Conservation (phyloP, 2,888 invertebrate species). For the Caenorhabditis drosophilae region DNA sequence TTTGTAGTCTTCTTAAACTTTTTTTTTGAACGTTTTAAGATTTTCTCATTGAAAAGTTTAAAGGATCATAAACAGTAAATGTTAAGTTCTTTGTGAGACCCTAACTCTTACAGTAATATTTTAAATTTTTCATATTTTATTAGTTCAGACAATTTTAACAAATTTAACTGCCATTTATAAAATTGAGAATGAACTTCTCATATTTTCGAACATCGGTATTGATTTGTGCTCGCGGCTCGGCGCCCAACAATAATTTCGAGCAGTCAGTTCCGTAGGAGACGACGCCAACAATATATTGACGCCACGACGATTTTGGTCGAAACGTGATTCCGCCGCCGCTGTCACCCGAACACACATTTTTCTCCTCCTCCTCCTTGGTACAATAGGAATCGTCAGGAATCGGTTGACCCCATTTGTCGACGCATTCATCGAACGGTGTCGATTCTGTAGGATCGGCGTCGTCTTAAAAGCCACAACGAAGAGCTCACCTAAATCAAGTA, state of each 20-base stretch:
- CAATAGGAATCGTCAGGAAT: slow-evolving; percentile 26
- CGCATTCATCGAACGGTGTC: neutral
- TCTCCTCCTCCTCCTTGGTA: slow-evolving; percentile 24
- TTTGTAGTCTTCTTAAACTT: too few relatives aligned
- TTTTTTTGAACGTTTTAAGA: too few relatives aligned
- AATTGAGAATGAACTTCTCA: slow-evolving; percentile 21
- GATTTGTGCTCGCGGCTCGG: slow-evolving; percentile 17
- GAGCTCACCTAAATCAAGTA: slow-evolving; percentile 8
- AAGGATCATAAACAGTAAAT: too few relatives aligned
- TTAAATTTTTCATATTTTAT: too few relatives aligned
- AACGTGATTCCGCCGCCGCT: slow-evolving; percentile 34
- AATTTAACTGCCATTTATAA: too few relatives aligned
- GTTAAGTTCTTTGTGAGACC: too few relatives aligned
- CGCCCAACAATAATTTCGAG: slow-evolving; percentile 12
- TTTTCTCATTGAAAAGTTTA: too few relatives aligned
- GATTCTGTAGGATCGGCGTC: neutral
- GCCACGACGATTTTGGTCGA: neutral
- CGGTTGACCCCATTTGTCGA: slow-evolving; percentile 3
- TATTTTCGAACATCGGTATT: slow-evolving; percentile 28
- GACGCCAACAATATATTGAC: slow-evolving; percentile 17
- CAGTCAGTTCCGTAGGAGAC: slow-evolving; percentile 32
- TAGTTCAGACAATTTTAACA: too few relatives aligned
- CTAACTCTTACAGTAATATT: too few relatives aligned
- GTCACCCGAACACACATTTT: slow-evolving; percentile 34
- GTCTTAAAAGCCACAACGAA: neutral